A percentile compares a stretch with the other conserved stretches of the same genome.
These are phyloP conservation scores for Drosophila kepulauana DNA, from an alignment of 1,140 invertebrate species.

Conservation along the genomic window DNA sequence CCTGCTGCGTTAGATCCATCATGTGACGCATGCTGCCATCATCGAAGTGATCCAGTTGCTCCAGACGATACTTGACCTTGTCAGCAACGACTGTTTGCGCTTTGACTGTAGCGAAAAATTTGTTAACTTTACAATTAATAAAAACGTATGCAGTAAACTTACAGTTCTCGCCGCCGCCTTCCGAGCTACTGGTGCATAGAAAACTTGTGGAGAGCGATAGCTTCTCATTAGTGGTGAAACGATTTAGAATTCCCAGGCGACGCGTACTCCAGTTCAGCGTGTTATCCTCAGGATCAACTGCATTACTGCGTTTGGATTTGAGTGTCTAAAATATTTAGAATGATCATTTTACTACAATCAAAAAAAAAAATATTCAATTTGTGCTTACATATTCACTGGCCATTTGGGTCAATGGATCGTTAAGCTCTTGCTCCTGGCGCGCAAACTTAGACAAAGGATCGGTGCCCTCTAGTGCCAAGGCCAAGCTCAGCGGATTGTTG, in stretches of 20 bases:
- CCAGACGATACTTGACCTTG: conserved; percentile 95
- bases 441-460: conserved; percentile 91
- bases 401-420: conserved; percentile 89
- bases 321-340: conserved; percentile 34
- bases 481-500: conserved; percentile 86
- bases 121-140: too few species aligned
- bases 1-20: conserved; percentile 95
- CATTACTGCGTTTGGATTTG: conserved; percentile 80
- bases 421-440: conserved; percentile 86
- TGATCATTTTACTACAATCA: background rate
- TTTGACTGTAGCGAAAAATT: conserved; percentile 89
- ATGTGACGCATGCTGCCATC: conserved; percentile 94
- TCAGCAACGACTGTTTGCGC: conserved; percentile 92
- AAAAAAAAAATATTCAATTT: background rate
- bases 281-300: conserved; percentile 84
- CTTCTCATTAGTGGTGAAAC: conserved; percentile 96
- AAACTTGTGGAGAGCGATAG: conserved; percentile 95
- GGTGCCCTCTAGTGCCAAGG: conserved; percentile 88
- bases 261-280: conserved; percentile 91
- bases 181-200: conserved; percentile 83
- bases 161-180: conserved; percentile 70
- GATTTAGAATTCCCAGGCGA: conserved; percentile 91
- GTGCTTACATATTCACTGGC: conserved; percentile 87
- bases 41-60: conserved; percentile 98
- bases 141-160: too few species aligned